These are phyloP conservation scores for Pseudomyrmex dendroicus DNA, from an alignment of 1,140 invertebrate species.

Conservation along the genomic window DNA sequence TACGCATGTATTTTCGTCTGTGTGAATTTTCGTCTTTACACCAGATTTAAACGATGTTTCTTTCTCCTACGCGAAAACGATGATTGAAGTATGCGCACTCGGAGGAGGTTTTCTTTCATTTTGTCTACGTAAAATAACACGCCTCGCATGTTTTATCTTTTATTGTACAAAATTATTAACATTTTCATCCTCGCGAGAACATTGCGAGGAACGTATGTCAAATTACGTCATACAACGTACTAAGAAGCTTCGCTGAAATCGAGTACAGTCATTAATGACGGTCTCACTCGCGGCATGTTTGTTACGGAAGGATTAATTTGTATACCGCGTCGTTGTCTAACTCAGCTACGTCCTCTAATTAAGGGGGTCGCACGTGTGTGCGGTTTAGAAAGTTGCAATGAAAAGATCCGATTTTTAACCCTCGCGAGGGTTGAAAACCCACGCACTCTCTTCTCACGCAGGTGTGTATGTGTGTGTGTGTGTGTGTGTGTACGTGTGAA, in stretches of 20 bases:
- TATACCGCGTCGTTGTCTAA: conserved; percentile 33
- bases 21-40: background rate
- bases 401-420: conserved; percentile 31
- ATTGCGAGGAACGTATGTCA: too few relatives aligned
- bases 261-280: conserved; percentile 40
- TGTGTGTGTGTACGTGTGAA: background rate
- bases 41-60: conserved; percentile 19
- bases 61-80: conserved; percentile 8
- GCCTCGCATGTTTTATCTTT: background rate
- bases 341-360: conserved; percentile 51
- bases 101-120: background rate
- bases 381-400: conserved; percentile 35
- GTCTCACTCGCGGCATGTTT: conserved; percentile 40
- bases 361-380: conserved; percentile 34
- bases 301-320: conserved; percentile 54
- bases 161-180: background rate
- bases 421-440: conserved; percentile 25
- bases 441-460: background rate
- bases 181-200: background rate
- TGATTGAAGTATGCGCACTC: background rate
- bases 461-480: background rate
- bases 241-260: conserved; percentile 21
- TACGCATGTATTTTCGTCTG: conserved; percentile 31
- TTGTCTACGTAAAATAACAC: background rate
- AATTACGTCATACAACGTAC: background rate